Conservation (phyloP, 2,888 invertebrate genomes). For the Crepidodera aurea region DNA sequence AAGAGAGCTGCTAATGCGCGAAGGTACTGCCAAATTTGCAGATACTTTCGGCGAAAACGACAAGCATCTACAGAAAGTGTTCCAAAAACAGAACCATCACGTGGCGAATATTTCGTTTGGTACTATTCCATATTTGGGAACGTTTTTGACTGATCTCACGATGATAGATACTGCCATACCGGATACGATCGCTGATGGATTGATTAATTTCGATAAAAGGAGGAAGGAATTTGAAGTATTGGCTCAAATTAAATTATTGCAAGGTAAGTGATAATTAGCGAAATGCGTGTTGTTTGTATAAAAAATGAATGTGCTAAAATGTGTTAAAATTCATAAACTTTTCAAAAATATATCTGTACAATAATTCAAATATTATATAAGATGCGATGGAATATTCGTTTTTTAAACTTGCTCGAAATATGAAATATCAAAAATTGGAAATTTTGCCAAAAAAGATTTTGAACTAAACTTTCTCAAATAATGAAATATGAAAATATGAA, state of each 20-base stretch:
- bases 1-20: constrained; percentile 90
- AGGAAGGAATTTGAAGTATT: constrained; percentile 98
- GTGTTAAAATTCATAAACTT: too few relatives aligned
- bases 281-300: too few relatives aligned
- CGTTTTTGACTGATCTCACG: constrained; percentile 96
- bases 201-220: constrained; percentile 98
- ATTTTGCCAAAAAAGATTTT: too few relatives aligned
- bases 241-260: constrained; percentile 95
- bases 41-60: constrained; percentile 84
- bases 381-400: too few relatives aligned
- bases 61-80: constrained; percentile 83
- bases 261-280: constrained; percentile 58
- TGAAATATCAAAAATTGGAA: too few relatives aligned
- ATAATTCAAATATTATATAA: too few relatives aligned
- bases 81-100: constrained; percentile 75
- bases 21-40: constrained; percentile 98
- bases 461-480: too few relatives aligned
- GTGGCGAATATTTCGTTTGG: constrained; percentile 83
- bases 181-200: constrained; percentile 79
- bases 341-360: too few relatives aligned
- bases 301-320: too few relatives aligned
- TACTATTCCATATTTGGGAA: constrained; percentile 97
- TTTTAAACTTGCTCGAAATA: too few relatives aligned
- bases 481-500: too few relatives aligned
- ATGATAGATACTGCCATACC: constrained; percentile 98